Evolutionary conservation across 2,888 invertebrate genomes (phyloP), one percentile per base, ranked within the genome.

Genomic region (Dichetophora obliterata): DNA sequence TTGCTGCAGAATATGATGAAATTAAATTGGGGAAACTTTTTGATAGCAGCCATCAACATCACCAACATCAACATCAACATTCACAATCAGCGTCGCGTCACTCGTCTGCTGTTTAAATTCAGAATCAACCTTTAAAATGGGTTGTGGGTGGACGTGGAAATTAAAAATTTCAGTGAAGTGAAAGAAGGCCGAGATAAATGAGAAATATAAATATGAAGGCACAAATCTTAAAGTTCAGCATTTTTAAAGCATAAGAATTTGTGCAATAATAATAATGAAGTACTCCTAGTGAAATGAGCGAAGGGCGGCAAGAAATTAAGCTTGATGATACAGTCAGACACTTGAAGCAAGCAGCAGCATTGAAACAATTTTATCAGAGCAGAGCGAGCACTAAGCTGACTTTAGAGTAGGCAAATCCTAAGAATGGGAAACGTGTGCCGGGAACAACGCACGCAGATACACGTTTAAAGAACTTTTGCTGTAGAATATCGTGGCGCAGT

Each of bases 11-110:
- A 83, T 83, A 82, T 83, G 85, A 84, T 84, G 85, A 84, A 86
- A 86, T 87, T 85, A 87, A 87, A 86, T 86, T 86, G 86, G 86
- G 85, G 85, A 86, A 87, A 86, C 82, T 86, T 86, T 79, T 78
- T 81, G 82, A 85, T 85, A 84, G 87, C 87, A 81, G 85, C 84
- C 86, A 86, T 85, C 84, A 85, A 74, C 77, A 75, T 81, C 81
- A 82, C 77, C 82, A 80, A 82, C 86, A 86, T 85, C 84, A 84
- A 74, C 77, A 73, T 81, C 81, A 82, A 81, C 82, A 80, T 71
- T 50, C 52, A 61, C 75, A 48, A 43, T 69, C 75, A 65, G 43
- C 65, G 74, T 52, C 63, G 80, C 76, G 66, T 76, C 75, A 69
- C 43, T 73, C 73, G 73, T 50, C 59, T 69, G 48, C 50, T 52